These are phyloP conservation scores for Acropora tenuis DNA, from an alignment of 64 coral and sea anemone species.

Conservation along the genomic window DNA sequence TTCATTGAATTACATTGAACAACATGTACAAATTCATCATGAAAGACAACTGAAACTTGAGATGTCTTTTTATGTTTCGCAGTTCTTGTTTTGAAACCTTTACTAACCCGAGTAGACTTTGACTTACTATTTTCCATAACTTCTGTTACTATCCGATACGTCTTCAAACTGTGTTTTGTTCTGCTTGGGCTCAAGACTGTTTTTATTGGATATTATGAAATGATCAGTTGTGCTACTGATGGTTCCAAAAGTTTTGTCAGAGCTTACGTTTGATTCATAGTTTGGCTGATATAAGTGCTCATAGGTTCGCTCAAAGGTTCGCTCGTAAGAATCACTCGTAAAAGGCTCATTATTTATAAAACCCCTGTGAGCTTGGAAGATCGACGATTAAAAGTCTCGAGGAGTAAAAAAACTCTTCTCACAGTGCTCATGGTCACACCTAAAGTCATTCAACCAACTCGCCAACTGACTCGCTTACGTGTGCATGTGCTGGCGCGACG, in stretches of 20 bases:
- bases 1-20: too few species aligned
- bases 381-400: constrained; percentile 2
- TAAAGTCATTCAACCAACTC: neutral
- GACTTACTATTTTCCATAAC: constrained; percentile 12
- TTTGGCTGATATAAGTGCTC: neutral
- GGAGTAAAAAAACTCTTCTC: too few species aligned
- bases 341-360: constrained; percentile 14
- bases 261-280: constrained; percentile 27
- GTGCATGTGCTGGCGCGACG: neutral
- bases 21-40: too few species aligned
- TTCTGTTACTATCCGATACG: constrained; percentile 3
- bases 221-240: constrained; percentile 36
- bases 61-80: too few species aligned
- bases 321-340: constrained; percentile 4
- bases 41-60: too few species aligned
- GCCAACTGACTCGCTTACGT: neutral
- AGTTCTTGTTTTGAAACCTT: neutral
- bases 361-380: constrained; percentile 28
- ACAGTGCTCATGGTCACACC: neutral
- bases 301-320: neutral
- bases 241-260: neutral
- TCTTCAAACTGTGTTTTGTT: constrained; percentile 24
- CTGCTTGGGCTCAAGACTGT: neutral
- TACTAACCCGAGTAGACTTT: neutral
- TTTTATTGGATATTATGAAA: constrained; percentile 19